phyloP scores from a whole-genome alignment of 2,888 invertebrate species.

The Pseudanteris insignis region DNA sequence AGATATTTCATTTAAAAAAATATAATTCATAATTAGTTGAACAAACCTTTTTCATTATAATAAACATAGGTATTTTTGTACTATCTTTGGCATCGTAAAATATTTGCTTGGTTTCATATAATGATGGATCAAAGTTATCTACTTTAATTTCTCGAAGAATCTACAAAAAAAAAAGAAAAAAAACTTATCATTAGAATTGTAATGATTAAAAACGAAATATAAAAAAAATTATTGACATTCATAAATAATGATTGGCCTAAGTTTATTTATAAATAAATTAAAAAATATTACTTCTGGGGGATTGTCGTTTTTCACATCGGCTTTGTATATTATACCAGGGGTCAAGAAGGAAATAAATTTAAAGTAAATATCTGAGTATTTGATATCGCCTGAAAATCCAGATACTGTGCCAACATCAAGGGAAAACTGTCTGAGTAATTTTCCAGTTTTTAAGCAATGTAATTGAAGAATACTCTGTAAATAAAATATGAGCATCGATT shows the following conservation, averaged over 20 bases:
- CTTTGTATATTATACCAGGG: constrained; percentile 87
- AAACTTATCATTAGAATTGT: neutral
- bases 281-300: constrained; percentile 58
- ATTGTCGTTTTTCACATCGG: constrained; percentile 78
- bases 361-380: constrained; percentile 90
- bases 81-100: constrained; percentile 94
- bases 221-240: neutral
- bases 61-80: constrained; percentile 95
- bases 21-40: no score
- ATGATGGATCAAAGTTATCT: constrained; percentile 80
- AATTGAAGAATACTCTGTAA: constrained; percentile 83
- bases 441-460: constrained; percentile 78
- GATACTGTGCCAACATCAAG: constrained; percentile 88
- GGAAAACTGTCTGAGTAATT: constrained; percentile 77
- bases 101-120: constrained; percentile 87
- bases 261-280: no score
- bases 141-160: constrained; percentile 86
- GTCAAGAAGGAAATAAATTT: constrained; percentile 93
- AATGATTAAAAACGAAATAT: neutral
- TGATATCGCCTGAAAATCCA: constrained; percentile 85
- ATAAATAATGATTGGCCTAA: no score
- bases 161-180: constrained; percentile 66
- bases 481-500: no score
- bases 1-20: no score
- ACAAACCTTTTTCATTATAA: constrained; percentile 80